Percentiles rank a stretch among this genome's conserved stretches.
Conservation (phyloP, 2,797 vertebrate species). For the Coregonus ussuriensis region DNA sequence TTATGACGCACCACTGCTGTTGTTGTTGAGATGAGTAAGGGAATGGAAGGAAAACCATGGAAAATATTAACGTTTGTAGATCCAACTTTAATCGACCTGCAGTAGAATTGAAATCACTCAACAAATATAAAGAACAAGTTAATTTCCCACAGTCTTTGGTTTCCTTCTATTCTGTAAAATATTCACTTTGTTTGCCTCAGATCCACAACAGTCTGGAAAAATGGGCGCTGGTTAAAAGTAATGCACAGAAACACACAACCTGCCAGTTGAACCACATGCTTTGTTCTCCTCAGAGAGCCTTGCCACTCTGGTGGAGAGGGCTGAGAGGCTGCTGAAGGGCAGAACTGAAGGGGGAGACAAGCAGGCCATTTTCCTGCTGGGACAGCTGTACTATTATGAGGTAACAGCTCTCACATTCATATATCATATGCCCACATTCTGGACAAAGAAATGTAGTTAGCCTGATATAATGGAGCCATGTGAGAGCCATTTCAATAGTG, state of each 20-base stretch:
- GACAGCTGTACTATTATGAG: slow-evolving; percentile 79
- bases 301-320: slow-evolving; percentile 38
- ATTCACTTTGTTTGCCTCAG: background rate
- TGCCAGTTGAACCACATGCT: background rate
- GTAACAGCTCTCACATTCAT: slow-evolving; percentile 45
- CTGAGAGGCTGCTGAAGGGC: slow-evolving; percentile 50
- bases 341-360: slow-evolving; percentile 57
- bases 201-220: background rate
- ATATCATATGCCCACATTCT: background rate
- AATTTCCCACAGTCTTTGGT: background rate
- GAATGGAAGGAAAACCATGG: background rate
- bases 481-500: background rate
- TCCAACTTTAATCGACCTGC: background rate
- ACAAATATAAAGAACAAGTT: background rate
- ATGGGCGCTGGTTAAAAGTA: background rate
- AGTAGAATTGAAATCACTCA: background rate
- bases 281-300: slow-evolving; percentile 8
- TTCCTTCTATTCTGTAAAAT: background rate
- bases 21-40: background rate
- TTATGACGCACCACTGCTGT: background rate
- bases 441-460: background rate
- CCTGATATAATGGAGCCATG: background rate
- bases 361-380: slow-evolving; percentile 71
- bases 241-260: background rate
- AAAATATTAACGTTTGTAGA: background rate